Evolutionary conservation across 1,140 invertebrate genomes (phyloP).

Genomic region (Cyclina sinensis): DNA sequence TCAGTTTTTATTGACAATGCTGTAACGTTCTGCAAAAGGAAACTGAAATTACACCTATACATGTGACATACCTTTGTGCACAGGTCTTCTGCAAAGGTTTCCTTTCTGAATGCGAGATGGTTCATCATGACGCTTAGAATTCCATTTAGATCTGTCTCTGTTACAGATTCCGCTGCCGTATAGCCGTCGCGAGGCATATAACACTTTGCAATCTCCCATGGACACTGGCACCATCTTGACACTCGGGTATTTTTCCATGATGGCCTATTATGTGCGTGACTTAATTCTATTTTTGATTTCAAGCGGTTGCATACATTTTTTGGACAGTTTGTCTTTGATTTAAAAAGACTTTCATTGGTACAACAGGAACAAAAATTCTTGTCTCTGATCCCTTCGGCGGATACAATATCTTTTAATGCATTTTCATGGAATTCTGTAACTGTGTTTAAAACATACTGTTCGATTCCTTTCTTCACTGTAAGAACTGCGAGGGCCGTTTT

Average conservation of each 20-base stretch:
- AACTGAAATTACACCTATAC: too few species aligned
- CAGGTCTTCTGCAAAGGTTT: too few species aligned
- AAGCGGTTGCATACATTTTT: neutral
- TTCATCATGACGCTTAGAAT: slow-evolving; percentile 27
- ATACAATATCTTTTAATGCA: neutral
- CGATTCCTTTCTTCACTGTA: slow-evolving; percentile 5
- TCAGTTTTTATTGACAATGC: too few species aligned
- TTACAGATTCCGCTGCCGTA: neutral
- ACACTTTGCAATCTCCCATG: slow-evolving; percentile 25
- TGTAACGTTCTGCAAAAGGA: too few species aligned
- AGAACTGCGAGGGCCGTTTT: neutral
- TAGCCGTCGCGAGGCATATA: slow-evolving; percentile 21
- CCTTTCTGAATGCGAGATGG: neutral
- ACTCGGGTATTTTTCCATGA: slow-evolving; percentile 23
- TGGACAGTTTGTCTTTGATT: neutral
- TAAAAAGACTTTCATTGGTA: neutral
- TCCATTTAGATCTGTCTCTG: slow-evolving; percentile 23
- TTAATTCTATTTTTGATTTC: neutral
- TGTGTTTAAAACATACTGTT: neutral
- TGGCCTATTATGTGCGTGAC: neutral
- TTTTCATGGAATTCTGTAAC: neutral
- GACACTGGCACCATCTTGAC: slow-evolving; percentile 1
- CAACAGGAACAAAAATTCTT: neutral
- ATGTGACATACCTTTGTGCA: neutral
- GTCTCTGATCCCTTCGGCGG: neutral